Conservation (phyloP, 2,888 invertebrate genomes). For the Gibbula magus region DNA sequence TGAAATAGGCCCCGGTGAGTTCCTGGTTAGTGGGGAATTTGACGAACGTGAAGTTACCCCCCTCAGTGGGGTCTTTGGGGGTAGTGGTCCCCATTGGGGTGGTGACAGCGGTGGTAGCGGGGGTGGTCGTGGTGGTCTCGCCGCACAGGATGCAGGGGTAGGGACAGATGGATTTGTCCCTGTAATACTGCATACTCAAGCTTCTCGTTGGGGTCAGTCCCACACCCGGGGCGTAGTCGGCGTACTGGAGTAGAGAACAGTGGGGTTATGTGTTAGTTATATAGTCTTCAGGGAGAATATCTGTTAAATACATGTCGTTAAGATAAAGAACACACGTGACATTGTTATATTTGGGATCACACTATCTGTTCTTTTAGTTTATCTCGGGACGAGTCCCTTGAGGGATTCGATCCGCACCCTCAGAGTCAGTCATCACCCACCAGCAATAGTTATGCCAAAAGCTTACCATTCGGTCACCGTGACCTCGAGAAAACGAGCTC, state of each 20-base stretch:
- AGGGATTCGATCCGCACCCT: too few relatives aligned
- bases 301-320: too few relatives aligned
- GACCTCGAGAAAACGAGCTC: too few relatives aligned
- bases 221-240: constrained; percentile 24
- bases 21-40: constrained; percentile 52
- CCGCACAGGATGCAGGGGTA: constrained; percentile 52
- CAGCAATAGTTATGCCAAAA: too few relatives aligned
- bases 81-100: constrained; percentile 31
- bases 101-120: constrained; percentile 29
- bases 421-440: too few relatives aligned
- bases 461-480: too few relatives aligned
- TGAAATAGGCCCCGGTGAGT: constrained; percentile 58
- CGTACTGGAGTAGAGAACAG: background rate
- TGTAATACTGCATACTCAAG: constrained; percentile 17
- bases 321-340: too few relatives aligned
- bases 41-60: constrained; percentile 36
- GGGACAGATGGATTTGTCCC: background rate
- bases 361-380: too few relatives aligned
- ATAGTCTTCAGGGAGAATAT: too few relatives aligned
- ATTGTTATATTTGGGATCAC: too few relatives aligned
- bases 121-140: constrained; percentile 33
- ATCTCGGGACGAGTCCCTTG: too few relatives aligned
- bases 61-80: constrained; percentile 42
- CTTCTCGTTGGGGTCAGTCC: background rate
- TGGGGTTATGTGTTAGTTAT: too few relatives aligned